Base-by-base conservation (phyloP, 2,797 vertebrate species). In the Leptoclinus maculatus region DNA sequence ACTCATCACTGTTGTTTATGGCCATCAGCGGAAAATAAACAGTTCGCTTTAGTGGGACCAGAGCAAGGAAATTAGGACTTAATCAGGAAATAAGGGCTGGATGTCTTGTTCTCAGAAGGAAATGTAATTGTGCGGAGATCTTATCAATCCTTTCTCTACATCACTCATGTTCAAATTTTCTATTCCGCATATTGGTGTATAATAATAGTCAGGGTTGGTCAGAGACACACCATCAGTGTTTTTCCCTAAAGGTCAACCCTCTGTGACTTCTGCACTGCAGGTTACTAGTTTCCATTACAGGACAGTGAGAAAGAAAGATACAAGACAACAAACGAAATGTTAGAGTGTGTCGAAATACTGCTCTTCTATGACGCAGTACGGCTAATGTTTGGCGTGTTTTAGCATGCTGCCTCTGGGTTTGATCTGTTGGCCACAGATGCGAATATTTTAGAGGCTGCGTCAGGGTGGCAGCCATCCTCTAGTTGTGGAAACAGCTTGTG, bases 391-490 rank as follows among this genome's bases (percentile, higher is more conserved):
- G 60, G 25, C 93, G 3, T 88, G 90, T 92, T 92, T 89, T 63
- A 89, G 78, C 92, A 76, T 17, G 91, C 82, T 65, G 65, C 56
- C 3, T 36, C 16, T 32, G 47, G 51, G 11, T 62, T 59, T 41
- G 49, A 68, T 21, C 23, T n/a, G n/a, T 57, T 74, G 51, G 54
- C 78, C 49, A 41, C 34, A 32, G 2, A 63, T 47, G 51, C 47
- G 84, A 91, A 91, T 93, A 82, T 68, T 91, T 91, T 53, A 41
- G 32, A 76, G 49, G 7, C 60, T 86, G 43, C 51, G 74, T 94
- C 87, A 88, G 56, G 65, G 38, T 47, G 56, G 45, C 56, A 67
- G 23, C 17, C 59, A 16, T 66, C 66, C 39, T 41, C 2, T 4
- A 2, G 17, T 12, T 60, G 36, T 39, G 25, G 32, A 59, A 57